phyloP scores from a whole-genome alignment of 2,113 vertebrate species.

The Tetraodon nigroviridis region DNA sequence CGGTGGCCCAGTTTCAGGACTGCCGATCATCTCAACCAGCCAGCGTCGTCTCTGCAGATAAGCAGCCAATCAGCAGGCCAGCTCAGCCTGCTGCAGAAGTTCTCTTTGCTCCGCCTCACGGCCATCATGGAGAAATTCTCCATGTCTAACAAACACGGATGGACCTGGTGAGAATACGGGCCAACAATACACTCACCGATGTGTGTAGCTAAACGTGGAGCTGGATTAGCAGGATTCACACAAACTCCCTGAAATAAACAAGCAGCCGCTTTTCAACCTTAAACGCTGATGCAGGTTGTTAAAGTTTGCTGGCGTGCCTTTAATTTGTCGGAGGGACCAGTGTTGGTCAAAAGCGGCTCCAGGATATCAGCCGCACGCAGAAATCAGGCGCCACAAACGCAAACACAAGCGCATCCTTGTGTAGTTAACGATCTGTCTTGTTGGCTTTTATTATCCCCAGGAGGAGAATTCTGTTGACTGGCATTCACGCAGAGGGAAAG shows the following conservation, averaged over 20 bases:
- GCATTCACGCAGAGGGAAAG: conserved; percentile 12
- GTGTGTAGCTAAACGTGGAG: too few species aligned
- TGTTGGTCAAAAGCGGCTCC: conserved; percentile 5
- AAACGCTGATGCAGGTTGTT: not conserved
- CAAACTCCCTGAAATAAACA: too few species aligned
- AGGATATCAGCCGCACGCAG: not conserved
- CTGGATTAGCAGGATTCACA: too few species aligned
- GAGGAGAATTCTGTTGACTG: conserved; percentile 36
- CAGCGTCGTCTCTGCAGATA: conserved; percentile 80
- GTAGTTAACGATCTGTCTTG: conserved; percentile 26
- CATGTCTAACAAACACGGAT: conserved; percentile 94
- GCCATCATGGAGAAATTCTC: conserved; percentile 98
- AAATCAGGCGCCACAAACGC: not conserved
- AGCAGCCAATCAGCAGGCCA: conserved; percentile 89
- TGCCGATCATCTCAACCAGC: conserved; percentile 79
- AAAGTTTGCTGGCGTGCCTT: not conserved
- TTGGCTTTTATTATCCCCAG: conserved; percentile 33
- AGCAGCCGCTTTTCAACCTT: too few species aligned
- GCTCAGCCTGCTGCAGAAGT: conserved; percentile 90
- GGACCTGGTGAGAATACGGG: conserved; percentile 85
- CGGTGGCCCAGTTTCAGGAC: conserved; percentile 91
- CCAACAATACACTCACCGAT: not conserved
- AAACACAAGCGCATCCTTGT: conserved; percentile 34
- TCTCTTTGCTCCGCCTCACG: conserved; percentile 92
- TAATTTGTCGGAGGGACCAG: not conserved